Evolutionary conservation across 2,113 vertebrate species (phyloP).

Genomic region (Atrichornis clamosus): DNA sequence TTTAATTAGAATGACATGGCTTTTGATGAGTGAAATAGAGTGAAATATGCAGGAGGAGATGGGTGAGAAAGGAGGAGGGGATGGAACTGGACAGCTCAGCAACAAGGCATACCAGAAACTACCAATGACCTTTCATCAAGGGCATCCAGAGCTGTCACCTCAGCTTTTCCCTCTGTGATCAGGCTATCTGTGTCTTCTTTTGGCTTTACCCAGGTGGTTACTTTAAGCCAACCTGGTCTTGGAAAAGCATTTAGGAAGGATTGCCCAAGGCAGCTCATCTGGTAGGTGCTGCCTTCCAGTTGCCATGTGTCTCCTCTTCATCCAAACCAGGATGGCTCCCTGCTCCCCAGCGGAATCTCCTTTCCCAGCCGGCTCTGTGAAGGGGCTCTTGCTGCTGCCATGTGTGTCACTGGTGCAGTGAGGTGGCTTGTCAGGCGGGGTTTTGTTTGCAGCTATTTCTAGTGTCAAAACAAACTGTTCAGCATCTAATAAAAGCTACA

Average conservation of each 20-base stretch:
- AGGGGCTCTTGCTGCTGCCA: neutral
- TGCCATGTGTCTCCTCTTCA: neutral
- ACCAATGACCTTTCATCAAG: neutral
- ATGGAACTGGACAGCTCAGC: neutral
- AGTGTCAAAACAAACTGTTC: neutral
- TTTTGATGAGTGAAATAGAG: neutral
- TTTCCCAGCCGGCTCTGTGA: neutral
- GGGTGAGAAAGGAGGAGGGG: neutral
- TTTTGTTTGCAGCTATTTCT: neutral
- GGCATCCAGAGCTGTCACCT: neutral
- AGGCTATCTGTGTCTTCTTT: neutral
- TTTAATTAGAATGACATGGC: neutral
- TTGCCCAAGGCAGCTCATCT: neutral
- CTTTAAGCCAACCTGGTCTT: neutral
- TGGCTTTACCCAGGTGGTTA: neutral
- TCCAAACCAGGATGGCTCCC: neutral
- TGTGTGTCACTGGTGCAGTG: rapidly evolving
- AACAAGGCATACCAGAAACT: neutral
- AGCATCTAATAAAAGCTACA: neutral
- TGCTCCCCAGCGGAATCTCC: rapidly evolving
- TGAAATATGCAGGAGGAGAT: neutral
- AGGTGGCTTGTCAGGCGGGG: neutral
- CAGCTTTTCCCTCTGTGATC: neutral
- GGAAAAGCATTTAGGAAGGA: neutral
- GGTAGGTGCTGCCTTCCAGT: neutral